phyloP scores from a whole-genome alignment of 2,113 vertebrate genomes.

The Pan paniscus region DNA sequence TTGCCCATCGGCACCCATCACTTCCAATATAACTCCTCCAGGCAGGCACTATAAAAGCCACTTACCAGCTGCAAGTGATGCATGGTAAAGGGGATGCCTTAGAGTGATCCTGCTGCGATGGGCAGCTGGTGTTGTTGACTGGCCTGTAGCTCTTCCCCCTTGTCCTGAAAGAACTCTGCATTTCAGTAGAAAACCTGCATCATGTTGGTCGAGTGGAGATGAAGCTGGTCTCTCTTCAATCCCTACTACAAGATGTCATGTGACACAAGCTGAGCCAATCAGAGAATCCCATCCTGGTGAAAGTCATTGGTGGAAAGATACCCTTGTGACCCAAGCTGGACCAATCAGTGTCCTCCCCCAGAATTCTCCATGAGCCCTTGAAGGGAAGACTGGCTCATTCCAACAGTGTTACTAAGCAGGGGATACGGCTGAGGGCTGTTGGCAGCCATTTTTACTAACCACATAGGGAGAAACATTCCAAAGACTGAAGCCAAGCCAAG shows the following conservation, averaged over 20 bases:
- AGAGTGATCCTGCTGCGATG: background rate
- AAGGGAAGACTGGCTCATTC: background rate
- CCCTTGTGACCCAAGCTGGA: background rate
- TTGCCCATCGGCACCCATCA: constrained; percentile 28
- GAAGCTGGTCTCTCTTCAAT: background rate
- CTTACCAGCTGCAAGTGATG: background rate
- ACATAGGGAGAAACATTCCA: background rate
- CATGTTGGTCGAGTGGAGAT: background rate
- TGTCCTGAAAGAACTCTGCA: background rate
- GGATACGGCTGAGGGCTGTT: background rate
- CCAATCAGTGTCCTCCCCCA: background rate
- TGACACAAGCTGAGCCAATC: background rate
- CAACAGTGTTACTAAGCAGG: background rate
- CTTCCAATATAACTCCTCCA: constrained; percentile 4
- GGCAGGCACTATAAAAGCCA: background rate
- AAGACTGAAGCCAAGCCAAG: background rate
- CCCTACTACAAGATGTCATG: background rate
- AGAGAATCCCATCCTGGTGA: background rate
- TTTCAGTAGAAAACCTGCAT: background rate
- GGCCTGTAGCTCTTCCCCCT: background rate
- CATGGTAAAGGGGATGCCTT: background rate
- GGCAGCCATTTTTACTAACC: constrained; percentile 41
- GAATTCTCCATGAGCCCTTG: background rate
- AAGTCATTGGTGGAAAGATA: background rate
- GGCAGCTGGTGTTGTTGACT: background rate